Evolutionary conservation across 2,797 vertebrate genomes (phyloP).

Genomic region (Rhincodon typus): DNA sequence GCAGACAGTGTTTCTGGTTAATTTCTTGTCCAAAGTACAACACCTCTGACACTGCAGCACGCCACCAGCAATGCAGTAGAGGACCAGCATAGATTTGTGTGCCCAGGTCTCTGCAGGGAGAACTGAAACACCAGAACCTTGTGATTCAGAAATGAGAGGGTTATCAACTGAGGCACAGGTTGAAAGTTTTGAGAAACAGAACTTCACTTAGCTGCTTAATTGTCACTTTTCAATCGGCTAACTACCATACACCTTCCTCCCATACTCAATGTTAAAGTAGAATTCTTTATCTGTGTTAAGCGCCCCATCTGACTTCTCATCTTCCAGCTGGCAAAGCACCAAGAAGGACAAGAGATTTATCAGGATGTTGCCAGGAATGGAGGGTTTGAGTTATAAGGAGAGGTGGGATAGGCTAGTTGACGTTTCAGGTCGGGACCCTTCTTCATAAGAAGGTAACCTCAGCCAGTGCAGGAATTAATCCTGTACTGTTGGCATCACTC

Average conservation of each 20-base stretch:
- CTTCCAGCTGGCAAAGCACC: background rate
- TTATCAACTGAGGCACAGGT: background rate
- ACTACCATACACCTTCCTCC: background rate
- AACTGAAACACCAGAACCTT: background rate
- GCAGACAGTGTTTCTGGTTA: background rate
- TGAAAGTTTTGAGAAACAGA: background rate
- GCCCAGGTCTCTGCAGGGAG: background rate
- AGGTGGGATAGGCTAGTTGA: no score
- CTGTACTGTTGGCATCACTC: no score
- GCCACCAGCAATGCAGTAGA: background rate
- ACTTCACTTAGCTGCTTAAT: background rate
- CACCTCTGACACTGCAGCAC: background rate
- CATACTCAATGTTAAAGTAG: background rate
- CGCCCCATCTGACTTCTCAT: background rate
- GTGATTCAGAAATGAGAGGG: background rate
- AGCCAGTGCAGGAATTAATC: no score
- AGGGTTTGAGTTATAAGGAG: no score
- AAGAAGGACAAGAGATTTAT: background rate
- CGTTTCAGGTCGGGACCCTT: no score
- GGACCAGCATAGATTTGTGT: background rate
- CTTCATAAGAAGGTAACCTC: no score
- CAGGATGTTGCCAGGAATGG: no score
- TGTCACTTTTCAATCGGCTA: background rate
- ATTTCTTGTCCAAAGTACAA: background rate
- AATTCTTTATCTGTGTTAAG: background rate